Base-by-base conservation (phyloP, 2,888 invertebrate species). In the Diaphora mendica region DNA sequence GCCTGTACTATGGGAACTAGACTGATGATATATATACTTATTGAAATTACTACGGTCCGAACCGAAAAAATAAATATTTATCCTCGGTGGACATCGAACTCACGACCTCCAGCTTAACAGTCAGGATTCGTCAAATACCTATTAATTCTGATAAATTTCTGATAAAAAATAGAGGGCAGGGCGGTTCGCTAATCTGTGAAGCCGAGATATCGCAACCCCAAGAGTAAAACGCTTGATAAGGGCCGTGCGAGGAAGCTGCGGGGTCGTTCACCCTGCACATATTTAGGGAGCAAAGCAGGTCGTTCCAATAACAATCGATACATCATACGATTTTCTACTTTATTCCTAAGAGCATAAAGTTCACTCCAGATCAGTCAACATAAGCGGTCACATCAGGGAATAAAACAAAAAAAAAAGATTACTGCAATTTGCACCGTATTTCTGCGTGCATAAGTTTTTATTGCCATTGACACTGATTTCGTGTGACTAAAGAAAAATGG, bases 401-500 rank as follows among this genome's bases (percentile, higher is more conserved):
- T 77, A 55, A 55, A n/a, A n/a, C 76, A 70, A 70, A 77, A 67
- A 77, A 79, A 75, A 81, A 76, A 35, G 23, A 66, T 64, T 74
- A 26, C 23, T 51, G 74, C 70, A 81, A 73, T 82, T 73, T 77
- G 68, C 59, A 72, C 80, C 73, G 48, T 83, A 82, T 76, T 73
- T 59, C 64, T 70, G 20, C 64, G 11, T 0, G 1, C 33, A 75
- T 74, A 80, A 82, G 76, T 68, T 64, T 26, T 20, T 55, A 67
- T 68, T 71, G 3, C 23, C 64, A 51, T 64, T 30, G 17, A 26
- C 23, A n/a, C 5, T 64, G 23, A 68, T 72, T 23, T 64, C 70
- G 69, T 73, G 70, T 75, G 71, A 79, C 75, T 74, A 80, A 83
- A 79, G 73, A 77, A 82, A 81, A 77, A 80, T 69, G 70, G 71